These are phyloP conservation scores for Brachyistius frenatus DNA, from an alignment of 2,113 vertebrate genomes.

Conservation along the genomic window DNA sequence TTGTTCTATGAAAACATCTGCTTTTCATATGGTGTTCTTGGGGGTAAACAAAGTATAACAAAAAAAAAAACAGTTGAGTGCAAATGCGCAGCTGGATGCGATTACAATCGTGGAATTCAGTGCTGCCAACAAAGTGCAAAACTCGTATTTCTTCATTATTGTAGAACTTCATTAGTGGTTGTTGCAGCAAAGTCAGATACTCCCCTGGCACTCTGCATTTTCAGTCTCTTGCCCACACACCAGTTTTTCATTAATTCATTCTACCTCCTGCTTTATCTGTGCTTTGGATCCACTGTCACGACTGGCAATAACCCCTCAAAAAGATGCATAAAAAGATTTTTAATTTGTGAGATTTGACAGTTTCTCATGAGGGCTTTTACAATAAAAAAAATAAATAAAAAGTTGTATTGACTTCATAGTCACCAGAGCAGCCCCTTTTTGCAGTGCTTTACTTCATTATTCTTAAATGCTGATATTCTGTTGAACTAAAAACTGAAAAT, in stretches of 20 bases:
- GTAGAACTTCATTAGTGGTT: slow-evolving; percentile 18
- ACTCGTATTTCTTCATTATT: slow-evolving; percentile 38
- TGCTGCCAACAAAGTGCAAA: slow-evolving; percentile 39
- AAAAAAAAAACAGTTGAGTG: slow-evolving; percentile 26
- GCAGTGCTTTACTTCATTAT: not conserved
- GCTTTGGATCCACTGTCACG: not conserved
- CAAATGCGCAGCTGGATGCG: slow-evolving; percentile 61
- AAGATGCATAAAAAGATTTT: slow-evolving; percentile 3
- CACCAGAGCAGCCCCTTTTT: not conserved
- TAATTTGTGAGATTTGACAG: too few relatives aligned
- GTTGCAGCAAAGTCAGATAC: not conserved
- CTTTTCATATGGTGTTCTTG: slow-evolving; percentile 68
- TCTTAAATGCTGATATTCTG: not conserved
- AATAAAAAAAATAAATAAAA: not conserved
- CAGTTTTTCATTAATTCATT: slow-evolving; percentile 24
- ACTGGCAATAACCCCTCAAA: slow-evolving; percentile 1
- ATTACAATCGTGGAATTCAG: slow-evolving; percentile 54
- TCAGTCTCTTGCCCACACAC: slow-evolving; percentile 9
- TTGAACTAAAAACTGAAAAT: not conserved
- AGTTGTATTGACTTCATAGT: not conserved
- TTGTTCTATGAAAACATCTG: slow-evolving; percentile 75
- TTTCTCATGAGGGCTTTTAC: not conserved
- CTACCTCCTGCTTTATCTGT: slow-evolving; percentile 13
- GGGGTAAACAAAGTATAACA: slow-evolving; percentile 66
- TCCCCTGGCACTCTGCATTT: slow-evolving; percentile 1